Evolutionary conservation across 2,888 invertebrate species (phyloP), one percentile per base, ranked within the genome.

Genomic region (Aradus depressus): DNA sequence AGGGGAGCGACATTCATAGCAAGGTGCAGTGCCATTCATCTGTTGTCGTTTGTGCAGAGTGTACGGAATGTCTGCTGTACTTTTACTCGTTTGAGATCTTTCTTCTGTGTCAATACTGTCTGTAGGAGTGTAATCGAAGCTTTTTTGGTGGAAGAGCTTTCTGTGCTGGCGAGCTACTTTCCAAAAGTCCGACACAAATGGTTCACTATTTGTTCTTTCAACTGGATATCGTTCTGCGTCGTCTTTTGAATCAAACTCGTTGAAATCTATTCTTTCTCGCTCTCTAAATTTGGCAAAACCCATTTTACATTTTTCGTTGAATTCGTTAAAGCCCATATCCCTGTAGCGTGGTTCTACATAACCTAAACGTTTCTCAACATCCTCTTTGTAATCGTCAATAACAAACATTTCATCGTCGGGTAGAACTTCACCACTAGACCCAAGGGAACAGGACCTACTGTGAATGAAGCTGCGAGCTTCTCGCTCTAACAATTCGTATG

Each of bases 31-130:
- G 1, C 87, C 87, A 64, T 88, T 88, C 81, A 87, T 84, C 1
- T 87, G 76, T 64, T 88, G 87, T 3, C 87, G 74, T 64, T 88
- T 88, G 64, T 88, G 87, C 44, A 88, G 69, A 4, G 84, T 84
- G 62, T 89, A 89, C 0, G 88, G 84, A 64, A 89, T 88, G 59
- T 88, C 88, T 59, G 73, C 72, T 26, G 81, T 81, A 3, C 67
- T 74, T 72, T 45, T 77, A 72, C 31, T 75, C 71, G 52, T 52
- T 38, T 48, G 44, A 25, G 54, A 49, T 22, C 82, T 81, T 61
- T 82, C 81, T 26, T 76, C 78, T 2, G 79, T 75, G 62, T 81
- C 79, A 35, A 67, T 65, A 10, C 69, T 70, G 59, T 71, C 69
- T 21, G 58, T 57, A 5, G 60, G 60, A n/a, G 61, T 60, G 16